phyloP scores from a whole-genome alignment of 2,888 invertebrate species.

The Mayetiola destructor region DNA sequence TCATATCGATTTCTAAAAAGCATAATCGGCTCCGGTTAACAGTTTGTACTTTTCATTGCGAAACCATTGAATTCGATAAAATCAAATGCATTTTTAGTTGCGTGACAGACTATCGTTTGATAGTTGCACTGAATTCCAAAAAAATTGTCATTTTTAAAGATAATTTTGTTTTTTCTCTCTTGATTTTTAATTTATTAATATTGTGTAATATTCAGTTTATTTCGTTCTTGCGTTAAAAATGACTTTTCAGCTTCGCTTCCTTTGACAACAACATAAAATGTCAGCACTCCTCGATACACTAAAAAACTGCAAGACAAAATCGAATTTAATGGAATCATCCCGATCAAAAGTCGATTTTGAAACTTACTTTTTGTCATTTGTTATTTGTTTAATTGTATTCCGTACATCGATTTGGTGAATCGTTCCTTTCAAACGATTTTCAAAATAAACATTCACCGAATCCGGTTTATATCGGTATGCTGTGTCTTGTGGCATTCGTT shows the following conservation, averaged over 20 bases:
- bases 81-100: too few relatives aligned
- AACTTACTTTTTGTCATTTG: constrained; percentile 37
- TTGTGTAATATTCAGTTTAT: constrained; percentile 21
- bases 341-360: background rate
- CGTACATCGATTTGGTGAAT: constrained; percentile 43
- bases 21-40: too few relatives aligned
- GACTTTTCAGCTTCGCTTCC: constrained; percentile 27
- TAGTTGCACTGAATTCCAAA: too few relatives aligned
- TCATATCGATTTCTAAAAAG: too few relatives aligned
- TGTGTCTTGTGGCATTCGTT: constrained; percentile 58
- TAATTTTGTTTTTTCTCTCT: too few relatives aligned
- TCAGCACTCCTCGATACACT: constrained; percentile 29
- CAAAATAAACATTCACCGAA: constrained; percentile 56
- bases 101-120: too few relatives aligned
- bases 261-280: constrained; percentile 32
- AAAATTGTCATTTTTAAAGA: too few relatives aligned
- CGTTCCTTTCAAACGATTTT: constrained; percentile 45
- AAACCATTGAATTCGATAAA: too few relatives aligned
- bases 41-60: too few relatives aligned
- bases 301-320: constrained; percentile 25
- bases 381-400: constrained; percentile 43
- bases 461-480: constrained; percentile 45
- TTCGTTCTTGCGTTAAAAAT: constrained; percentile 27
- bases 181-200: background rate
- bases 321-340: background rate